Evolutionary conservation across 2,797 vertebrate species (phyloP).

Genomic region (Denticeps clupeoides): DNA sequence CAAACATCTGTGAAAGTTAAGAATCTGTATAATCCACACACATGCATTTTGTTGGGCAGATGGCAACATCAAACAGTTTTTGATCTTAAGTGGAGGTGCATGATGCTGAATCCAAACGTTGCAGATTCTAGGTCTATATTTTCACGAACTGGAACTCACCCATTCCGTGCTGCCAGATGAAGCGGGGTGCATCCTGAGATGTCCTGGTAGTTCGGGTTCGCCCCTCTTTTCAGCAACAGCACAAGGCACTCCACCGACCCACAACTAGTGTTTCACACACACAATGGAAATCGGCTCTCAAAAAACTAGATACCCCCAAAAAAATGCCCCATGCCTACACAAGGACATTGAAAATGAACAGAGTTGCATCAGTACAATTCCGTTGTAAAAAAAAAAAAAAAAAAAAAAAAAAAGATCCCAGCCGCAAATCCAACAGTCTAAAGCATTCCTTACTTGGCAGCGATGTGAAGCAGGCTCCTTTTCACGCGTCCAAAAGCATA

Average conservation of each 20-base stretch:
- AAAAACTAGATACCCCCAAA: background rate
- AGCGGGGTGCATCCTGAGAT: constrained; percentile 97
- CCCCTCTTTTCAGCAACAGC: constrained; percentile 86
- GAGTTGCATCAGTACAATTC: too few relatives aligned
- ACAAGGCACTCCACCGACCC: constrained; percentile 95
- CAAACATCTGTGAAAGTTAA: too few relatives aligned
- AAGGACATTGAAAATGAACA: too few relatives aligned
- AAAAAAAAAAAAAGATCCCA: background rate
- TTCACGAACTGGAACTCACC: constrained; percentile 53
- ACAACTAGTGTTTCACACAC: constrained; percentile 63
- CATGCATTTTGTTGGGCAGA: too few relatives aligned
- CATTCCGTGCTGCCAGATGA: constrained; percentile 92
- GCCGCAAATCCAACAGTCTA: background rate
- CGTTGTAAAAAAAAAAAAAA: background rate
- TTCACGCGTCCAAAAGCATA: constrained; percentile 97
- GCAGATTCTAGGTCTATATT: too few relatives aligned
- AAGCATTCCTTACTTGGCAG: constrained; percentile 81
- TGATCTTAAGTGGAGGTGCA: too few relatives aligned
- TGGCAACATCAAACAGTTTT: too few relatives aligned
- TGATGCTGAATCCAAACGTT: background rate
- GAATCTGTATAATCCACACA: too few relatives aligned
- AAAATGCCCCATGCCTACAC: too few relatives aligned
- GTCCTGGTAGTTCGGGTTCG: constrained; percentile 97
- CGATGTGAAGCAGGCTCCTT: constrained; percentile 95
- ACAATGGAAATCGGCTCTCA: background rate